These are phyloP conservation scores for Agrypnia vestita DNA, from an alignment of 1,140 invertebrate species.

Conservation along the genomic window DNA sequence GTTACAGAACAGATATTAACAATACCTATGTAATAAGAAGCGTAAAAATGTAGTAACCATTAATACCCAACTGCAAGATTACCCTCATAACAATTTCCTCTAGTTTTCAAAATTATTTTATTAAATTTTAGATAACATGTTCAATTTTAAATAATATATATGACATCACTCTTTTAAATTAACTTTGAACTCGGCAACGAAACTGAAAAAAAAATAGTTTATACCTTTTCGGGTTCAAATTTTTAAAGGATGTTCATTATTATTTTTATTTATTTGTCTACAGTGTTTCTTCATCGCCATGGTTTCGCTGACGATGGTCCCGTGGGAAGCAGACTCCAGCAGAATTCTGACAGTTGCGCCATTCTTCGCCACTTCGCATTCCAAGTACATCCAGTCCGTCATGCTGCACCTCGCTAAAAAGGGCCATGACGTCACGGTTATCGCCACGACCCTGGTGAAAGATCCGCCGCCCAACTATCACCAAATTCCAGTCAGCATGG, in stretches of 20 bases:
- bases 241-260: background rate
- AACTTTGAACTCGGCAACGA: no score
- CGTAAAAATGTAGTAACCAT: no score
- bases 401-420: conserved; percentile 51
- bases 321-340: background rate
- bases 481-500: conserved; percentile 41
- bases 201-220: background rate
- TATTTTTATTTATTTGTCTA: background rate
- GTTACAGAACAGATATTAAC: no score
- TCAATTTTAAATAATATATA: no score
- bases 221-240: no score
- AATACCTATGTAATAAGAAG: no score
- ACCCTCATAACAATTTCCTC: no score
- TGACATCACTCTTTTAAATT: no score
- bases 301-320: background rate
- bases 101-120: no score
- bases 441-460: conserved; percentile 53
- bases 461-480: conserved; percentile 53
- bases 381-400: conserved; percentile 56
- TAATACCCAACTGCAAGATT: no score
- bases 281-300: background rate
- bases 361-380: conserved; percentile 58
- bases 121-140: no score
- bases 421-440: conserved; percentile 62
- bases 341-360: conserved; percentile 54